Evolutionary conservation across 2,888 invertebrate species (phyloP), one percentile per base, ranked within the genome.

Genomic region (Sthenelais limicola): DNA sequence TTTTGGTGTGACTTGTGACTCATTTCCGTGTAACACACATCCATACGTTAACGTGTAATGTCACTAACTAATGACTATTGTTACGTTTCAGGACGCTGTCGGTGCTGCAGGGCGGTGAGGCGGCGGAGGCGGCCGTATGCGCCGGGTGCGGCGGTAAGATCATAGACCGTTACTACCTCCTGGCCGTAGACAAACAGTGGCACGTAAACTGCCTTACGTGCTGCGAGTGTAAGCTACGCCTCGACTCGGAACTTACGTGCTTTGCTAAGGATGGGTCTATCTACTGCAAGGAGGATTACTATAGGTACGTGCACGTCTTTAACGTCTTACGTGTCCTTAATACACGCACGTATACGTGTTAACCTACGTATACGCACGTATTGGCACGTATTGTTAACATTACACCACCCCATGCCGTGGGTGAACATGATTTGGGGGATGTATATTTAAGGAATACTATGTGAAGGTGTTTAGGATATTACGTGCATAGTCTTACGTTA

Each of bases 221-320:
- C 89, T 94, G 93, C 86, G 94, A 95, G 87, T 97, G 97, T 89
- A 92, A 94, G 84, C 92, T 93, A 89, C 93, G 94, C 3, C 91
- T 97, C 80, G 97, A 97, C 88, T 92, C 94, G 0, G 95, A 97
- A 88, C 92, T 93, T 86, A 93, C 96, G 80, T 97, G 97, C 89
- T 97, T 96, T 88, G 93, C 95, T 78, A 91, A 95, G 80, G 95
- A 96, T 88, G 95, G 95, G 83, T 94, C 94, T 87, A 96, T 97
- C 84, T 97, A 95, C 90, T 97, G 97, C 92, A 96, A 96, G 90
- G 94, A 94, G 87, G 97, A 97, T 89, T 97, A 97, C 89, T 94
- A 95, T 91, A 93, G 95, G 97, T 97, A 66, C n/a, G 30, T 26
- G 3, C n/a, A n/a, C n/a, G n/a, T n/a, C n/a, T n/a, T n/a, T n/a